Conservation (phyloP, 2,888 invertebrate species). For the Leptinotarsa tumamoca region DNA sequence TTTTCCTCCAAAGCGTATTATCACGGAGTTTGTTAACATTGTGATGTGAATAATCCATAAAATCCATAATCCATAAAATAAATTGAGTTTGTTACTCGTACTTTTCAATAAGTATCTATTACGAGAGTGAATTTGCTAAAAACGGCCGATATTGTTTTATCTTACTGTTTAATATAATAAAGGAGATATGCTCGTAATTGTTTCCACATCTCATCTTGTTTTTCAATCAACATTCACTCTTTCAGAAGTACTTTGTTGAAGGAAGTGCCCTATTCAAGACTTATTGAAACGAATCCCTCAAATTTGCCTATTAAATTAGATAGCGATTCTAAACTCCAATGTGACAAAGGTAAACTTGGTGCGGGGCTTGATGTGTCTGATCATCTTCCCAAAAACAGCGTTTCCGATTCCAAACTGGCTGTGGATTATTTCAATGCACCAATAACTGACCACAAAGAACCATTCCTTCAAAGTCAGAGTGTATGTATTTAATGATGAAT, state of each 20-base stretch:
- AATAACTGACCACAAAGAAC: constrained; percentile 49
- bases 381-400: constrained; percentile 80
- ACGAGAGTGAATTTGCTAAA: no score
- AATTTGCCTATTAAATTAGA: constrained; percentile 72
- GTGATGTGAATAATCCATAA: no score
- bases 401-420: constrained; percentile 87
- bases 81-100: no score
- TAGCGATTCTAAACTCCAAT: constrained; percentile 78
- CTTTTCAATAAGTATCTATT: no score
- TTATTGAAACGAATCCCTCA: constrained; percentile 76
- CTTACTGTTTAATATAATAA: neutral
- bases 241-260: constrained; percentile 58
- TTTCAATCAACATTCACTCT: neutral
- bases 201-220: neutral
- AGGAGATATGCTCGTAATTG: no score
- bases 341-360: constrained; percentile 64
- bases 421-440: constrained; percentile 77
- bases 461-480: constrained; percentile 44
- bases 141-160: neutral
- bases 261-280: constrained; percentile 84
- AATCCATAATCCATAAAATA: no score
- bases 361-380: constrained; percentile 67
- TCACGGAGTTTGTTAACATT: no score
- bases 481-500: constrained; percentile 39
- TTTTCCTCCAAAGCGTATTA: no score